phyloP scores from a whole-genome alignment of 2,888 invertebrate genomes.

The Napeogenes sylphis region DNA sequence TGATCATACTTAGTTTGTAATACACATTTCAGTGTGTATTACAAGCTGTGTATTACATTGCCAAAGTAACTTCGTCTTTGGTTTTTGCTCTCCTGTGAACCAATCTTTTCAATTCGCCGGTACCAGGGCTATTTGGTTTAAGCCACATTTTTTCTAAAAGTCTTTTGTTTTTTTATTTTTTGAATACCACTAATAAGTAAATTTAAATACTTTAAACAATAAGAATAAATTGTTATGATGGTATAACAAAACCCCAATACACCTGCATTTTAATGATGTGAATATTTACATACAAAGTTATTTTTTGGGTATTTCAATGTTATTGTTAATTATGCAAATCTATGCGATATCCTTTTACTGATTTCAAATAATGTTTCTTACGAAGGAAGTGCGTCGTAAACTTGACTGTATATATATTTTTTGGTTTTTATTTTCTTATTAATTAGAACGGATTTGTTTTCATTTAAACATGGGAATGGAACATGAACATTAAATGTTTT shows the following conservation, averaged over 20 bases:
- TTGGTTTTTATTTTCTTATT: too few species aligned
- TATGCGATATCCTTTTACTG: constrained; percentile 62
- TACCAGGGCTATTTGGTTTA: too few species aligned
- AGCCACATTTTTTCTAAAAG: too few species aligned
- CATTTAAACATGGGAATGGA: not conserved
- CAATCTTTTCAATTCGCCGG: too few species aligned
- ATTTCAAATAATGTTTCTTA: constrained; percentile 37
- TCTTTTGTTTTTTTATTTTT: too few species aligned
- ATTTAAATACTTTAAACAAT: constrained; percentile 5
- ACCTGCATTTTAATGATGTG: constrained; percentile 54
- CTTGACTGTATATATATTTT: not conserved
- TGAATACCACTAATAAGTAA: constrained; percentile 6
- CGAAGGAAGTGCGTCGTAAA: constrained; percentile 53
- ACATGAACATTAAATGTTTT: too few species aligned
- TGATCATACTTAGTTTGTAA: too few species aligned
- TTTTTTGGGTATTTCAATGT: constrained; percentile 49
- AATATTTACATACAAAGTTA: constrained; percentile 70
- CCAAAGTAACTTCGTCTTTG: too few species aligned
- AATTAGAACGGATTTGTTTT: not conserved
- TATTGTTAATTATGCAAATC: constrained; percentile 65
- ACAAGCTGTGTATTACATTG: too few species aligned
- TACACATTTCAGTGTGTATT: too few species aligned
- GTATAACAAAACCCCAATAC: constrained; percentile 41
- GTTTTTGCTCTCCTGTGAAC: too few species aligned
- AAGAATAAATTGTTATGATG: constrained; percentile 13